Conservation (phyloP, 35 echinoderm and acorn worm species). For the Ophioderma brevispina region DNA sequence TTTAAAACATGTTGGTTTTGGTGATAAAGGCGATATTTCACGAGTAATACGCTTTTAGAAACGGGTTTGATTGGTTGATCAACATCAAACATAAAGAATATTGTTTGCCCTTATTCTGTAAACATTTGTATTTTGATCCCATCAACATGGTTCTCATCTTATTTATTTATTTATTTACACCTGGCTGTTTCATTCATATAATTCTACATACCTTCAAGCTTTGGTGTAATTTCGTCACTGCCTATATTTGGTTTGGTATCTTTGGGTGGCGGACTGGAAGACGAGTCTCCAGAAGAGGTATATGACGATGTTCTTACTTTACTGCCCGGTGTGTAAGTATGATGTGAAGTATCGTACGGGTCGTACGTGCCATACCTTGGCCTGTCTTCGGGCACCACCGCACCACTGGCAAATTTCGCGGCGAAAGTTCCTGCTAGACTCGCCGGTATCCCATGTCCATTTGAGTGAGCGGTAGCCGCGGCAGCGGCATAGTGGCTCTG, state of each 20-base stretch:
- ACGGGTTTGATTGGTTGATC: too few relatives aligned
- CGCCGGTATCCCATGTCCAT: slow-evolving; percentile 39
- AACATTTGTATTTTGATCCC: too few relatives aligned
- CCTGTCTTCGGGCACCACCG: slow-evolving; percentile 25
- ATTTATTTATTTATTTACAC: too few relatives aligned
- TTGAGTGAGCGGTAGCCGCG: slow-evolving; percentile 25
- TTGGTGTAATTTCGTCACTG: slow-evolving; percentile 4
- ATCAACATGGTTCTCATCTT: too few relatives aligned
- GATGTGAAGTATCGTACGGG: slow-evolving; percentile 13
- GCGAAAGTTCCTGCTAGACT: slow-evolving; percentile 58
- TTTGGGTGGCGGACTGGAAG: neutral
- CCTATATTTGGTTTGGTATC: slow-evolving; percentile 1
- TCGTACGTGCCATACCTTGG: slow-evolving; percentile 34
- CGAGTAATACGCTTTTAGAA: too few relatives aligned
- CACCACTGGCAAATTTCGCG: slow-evolving; percentile 48
- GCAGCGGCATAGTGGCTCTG: slow-evolving; percentile 39
- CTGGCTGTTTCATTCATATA: too few relatives aligned
- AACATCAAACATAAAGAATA: too few relatives aligned
- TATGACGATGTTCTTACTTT: neutral
- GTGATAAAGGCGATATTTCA: too few relatives aligned
- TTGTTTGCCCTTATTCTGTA: too few relatives aligned
- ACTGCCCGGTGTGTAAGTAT: neutral
- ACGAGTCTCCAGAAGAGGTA: neutral
- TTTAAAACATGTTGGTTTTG: too few relatives aligned
- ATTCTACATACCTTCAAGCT: neutral